phyloP scores from a whole-genome alignment of 2,888 invertebrate species.

The Andrena dorsata region DNA sequence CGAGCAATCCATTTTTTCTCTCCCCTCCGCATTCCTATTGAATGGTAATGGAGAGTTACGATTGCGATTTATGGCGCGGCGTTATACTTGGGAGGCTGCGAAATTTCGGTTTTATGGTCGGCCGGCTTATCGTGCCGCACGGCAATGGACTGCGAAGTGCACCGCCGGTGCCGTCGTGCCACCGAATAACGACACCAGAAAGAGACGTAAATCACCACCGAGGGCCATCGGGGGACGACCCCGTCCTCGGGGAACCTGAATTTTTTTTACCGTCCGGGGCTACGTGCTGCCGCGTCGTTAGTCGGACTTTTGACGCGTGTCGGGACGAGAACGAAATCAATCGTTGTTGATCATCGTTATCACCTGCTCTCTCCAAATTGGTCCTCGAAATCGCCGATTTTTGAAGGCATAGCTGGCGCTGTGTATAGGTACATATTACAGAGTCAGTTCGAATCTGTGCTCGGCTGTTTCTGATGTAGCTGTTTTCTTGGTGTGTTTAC shows the following conservation, averaged over 20 bases:
- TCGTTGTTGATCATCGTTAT: not conserved
- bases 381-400: not conserved
- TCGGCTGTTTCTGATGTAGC: no score
- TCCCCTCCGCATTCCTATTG: conserved; percentile 59
- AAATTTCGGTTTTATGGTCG: conserved; percentile 76
- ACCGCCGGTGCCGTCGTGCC: conserved; percentile 59
- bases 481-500: no score
- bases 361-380: not conserved
- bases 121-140: conserved; percentile 72
- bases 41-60: conserved; percentile 75
- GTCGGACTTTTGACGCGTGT: conserved; percentile 3
- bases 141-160: conserved; percentile 72
- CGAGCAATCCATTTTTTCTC: conserved; percentile 49
- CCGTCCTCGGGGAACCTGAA: conserved; percentile 29
- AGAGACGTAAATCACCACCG: conserved; percentile 76
- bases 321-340: conserved; percentile 4
- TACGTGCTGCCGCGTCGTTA: not conserved
- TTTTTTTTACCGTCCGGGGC: not conserved
- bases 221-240: conserved; percentile 47
- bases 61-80: conserved; percentile 70
- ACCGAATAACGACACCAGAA: conserved; percentile 75
- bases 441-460: no score
- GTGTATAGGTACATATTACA: no score
- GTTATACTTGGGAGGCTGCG: conserved; percentile 69
- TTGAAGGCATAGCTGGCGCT: not conserved